Conservation (phyloP, 2,797 vertebrate species). For the Anisognathus igniventris region DNA sequence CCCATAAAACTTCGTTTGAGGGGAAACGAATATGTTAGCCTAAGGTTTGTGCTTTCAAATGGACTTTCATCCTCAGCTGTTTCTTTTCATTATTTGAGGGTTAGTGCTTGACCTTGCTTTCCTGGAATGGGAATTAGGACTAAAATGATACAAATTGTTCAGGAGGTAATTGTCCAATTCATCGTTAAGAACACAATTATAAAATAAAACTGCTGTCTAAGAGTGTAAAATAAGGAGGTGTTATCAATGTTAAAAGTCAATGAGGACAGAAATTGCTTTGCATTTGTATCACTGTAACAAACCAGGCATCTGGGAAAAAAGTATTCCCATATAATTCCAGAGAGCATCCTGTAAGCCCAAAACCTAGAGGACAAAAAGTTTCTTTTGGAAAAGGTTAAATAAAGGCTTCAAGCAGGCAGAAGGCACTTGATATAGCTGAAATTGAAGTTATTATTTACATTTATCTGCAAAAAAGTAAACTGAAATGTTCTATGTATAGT, state of each 20-base stretch:
- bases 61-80: neutral
- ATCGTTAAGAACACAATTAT: neutral
- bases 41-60: constrained; percentile 16
- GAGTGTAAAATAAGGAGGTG: neutral
- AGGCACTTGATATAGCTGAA: neutral
- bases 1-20: neutral
- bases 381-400: neutral
- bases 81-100: constrained; percentile 8
- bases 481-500: neutral
- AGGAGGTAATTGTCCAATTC: neutral
- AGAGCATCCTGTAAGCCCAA: neutral
- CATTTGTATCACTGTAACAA: neutral
- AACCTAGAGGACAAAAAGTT: neutral
- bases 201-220: neutral
- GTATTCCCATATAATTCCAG: neutral
- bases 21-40: neutral
- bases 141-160: neutral
- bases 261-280: neutral
- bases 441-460: neutral
- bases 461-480: neutral
- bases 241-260: neutral
- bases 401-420: neutral
- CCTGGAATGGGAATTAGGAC: neutral
- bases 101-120: neutral
- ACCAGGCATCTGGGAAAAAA: neutral